Conservation (phyloP, 2,888 invertebrate species). For the Eucera pruinosa region DNA sequence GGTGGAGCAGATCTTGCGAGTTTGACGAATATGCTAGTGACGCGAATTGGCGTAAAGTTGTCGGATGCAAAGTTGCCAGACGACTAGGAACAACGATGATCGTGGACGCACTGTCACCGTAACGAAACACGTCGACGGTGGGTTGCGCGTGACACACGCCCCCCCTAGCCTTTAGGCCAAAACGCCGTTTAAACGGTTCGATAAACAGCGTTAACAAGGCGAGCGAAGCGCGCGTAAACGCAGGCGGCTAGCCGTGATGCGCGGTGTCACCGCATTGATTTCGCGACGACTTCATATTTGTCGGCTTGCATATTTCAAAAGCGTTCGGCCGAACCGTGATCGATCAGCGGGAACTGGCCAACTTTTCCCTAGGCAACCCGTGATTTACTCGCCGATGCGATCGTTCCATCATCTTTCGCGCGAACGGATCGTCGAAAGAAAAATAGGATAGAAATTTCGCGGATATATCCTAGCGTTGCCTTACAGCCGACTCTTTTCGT, state of each 20-base stretch:
- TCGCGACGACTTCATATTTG: constrained; percentile 52
- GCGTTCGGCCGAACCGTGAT: constrained; percentile 27
- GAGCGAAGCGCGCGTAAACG: not conserved
- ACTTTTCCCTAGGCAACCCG: constrained; percentile 21
- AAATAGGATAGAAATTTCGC: constrained; percentile 16
- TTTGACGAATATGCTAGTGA: not conserved
- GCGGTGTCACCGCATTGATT: constrained; percentile 38
- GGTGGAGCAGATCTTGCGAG: not conserved
- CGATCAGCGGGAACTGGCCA: constrained; percentile 47
- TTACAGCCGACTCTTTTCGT: not conserved
- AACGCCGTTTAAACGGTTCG: constrained; percentile 56
- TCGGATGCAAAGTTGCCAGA: constrained; percentile 39
- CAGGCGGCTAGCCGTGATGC: not conserved
- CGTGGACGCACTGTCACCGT: constrained; percentile 45
- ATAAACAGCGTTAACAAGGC: constrained; percentile 56
- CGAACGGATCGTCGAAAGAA: constrained; percentile 13
- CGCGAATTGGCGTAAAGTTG: constrained; percentile 19
- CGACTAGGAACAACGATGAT: constrained; percentile 26
- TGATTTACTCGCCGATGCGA: constrained; percentile 43
- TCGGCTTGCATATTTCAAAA: constrained; percentile 37
- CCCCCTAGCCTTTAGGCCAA: constrained; percentile 26
- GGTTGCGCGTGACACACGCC: constrained; percentile 48
- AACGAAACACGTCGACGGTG: constrained; percentile 47
- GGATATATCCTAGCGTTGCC: not conserved
- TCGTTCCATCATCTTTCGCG: constrained; percentile 51